Conservation (phyloP, 2,797 vertebrate genomes). For the Orientallactaga sibirica region DNA sequence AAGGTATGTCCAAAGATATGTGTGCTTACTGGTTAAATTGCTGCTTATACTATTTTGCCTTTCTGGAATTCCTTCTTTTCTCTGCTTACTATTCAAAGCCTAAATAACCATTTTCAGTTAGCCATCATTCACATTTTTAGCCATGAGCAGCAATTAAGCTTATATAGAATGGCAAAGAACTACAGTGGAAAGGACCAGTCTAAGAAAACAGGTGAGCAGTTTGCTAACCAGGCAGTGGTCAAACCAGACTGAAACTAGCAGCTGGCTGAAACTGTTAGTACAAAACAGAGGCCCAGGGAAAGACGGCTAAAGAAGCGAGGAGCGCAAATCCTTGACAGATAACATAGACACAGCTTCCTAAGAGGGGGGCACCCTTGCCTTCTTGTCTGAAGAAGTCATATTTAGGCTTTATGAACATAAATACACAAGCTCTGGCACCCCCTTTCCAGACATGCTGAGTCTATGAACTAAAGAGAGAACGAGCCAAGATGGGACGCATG, state of each 20-base stretch:
- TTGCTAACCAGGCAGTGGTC: not conserved
- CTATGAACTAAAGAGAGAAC: not conserved
- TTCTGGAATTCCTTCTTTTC: not conserved
- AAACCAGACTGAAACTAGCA: not conserved
- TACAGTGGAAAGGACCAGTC: not conserved
- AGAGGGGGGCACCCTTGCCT: not conserved
- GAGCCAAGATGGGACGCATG: rapidly evolving
- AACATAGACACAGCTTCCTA: not conserved
- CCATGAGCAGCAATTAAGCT: not conserved
- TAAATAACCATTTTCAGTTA: not conserved
- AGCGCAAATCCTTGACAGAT: not conserved
- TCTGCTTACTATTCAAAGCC: not conserved
- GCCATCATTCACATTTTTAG: not conserved
- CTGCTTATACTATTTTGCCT: not conserved
- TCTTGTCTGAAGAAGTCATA: not conserved
- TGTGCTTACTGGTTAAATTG: not conserved
- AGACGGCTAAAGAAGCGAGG: not conserved
- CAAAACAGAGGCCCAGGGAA: not conserved
- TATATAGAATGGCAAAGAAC: not conserved
- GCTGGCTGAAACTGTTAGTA: not conserved
- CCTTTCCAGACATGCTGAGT: not conserved
- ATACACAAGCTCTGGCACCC: not conserved
- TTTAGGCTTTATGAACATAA: not conserved
- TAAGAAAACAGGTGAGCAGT: not conserved
- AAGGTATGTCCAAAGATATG: not conserved